Evolutionary conservation across 2,888 invertebrate species (phyloP), one percentile per base, ranked within the genome.

Genomic region (Heliconius charithonia): DNA sequence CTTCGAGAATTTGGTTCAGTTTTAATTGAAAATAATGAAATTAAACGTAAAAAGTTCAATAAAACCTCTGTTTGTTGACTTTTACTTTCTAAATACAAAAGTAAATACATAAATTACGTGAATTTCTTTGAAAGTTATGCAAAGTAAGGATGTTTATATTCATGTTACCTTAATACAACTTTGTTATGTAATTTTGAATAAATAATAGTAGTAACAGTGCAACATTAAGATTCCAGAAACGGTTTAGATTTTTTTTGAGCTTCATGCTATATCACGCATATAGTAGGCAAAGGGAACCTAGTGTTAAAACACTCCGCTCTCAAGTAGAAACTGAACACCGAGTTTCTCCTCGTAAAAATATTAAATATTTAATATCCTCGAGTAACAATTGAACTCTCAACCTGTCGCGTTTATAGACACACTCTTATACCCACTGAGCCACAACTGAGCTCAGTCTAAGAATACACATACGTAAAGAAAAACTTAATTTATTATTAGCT

Each of bases 401-500:
- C 19, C 19, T 51, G 19, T 19, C 45, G 13, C 45, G 51, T 6
- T 7, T 3, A 19, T 22, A 22, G 19, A 7, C 22, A 51, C 51
- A 19, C 51, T 19, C 51, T 3, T 22, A 51, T 2, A 51, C 19
- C 7, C 7, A 7, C 7, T 51, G 51, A 22, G 9, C 19, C 19
- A 19, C 19, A 19, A 7, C 19, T 3, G 9, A 0, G 19, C 51
- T 7, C 22, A 22, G 2, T 51, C 51, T 51, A 51, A 22, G 51
- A 51, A 51, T 51, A 51, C 2, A 51, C 51, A 81, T 81, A 74
- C 78, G 83, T 78, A 29, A 78, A 82, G 79, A 81, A 81, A 82
- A 81, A 79, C 82, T 84, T 83, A 84, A 86, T 87, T 82, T 88
- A 88, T 88, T 88, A 89, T 91, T 86, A 89, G 88, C 87, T 86